These are phyloP conservation scores for Andrena bicolor DNA, from an alignment of 2,888 invertebrate genomes.

Conservation along the genomic window DNA sequence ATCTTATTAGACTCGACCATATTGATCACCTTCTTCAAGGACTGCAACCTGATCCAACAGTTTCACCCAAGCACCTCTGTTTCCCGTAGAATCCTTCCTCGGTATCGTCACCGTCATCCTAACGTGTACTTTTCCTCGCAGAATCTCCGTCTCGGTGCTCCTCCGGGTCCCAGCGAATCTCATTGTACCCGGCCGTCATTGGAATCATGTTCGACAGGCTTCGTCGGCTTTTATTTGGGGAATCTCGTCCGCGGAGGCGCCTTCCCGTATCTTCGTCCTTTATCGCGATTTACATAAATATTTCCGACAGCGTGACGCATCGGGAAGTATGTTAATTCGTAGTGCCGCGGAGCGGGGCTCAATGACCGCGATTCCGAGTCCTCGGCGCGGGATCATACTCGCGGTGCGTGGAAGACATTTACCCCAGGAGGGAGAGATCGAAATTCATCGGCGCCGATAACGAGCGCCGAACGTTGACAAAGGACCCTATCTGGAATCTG, in stretches of 20 bases:
- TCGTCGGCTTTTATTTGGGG: slow-evolving; percentile 7
- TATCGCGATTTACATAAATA: slow-evolving; percentile 51
- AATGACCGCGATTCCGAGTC: slow-evolving; percentile 64
- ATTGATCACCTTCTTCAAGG: too few species aligned
- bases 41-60: too few species aligned
- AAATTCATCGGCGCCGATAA: slow-evolving; percentile 79
- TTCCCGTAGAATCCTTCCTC: neutral
- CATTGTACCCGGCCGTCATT: slow-evolving; percentile 12
- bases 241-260: slow-evolving; percentile 17
- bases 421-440: slow-evolving; percentile 71
- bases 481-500: slow-evolving; percentile 79
- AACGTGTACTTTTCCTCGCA: neutral
- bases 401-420: slow-evolving; percentile 68
- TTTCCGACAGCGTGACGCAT: slow-evolving; percentile 30
- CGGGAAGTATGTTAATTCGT: slow-evolving; percentile 67
- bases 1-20: too few species aligned
- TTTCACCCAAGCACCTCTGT: neutral
- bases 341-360: slow-evolving; percentile 53
- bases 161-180: neutral
- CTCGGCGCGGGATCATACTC: slow-evolving; percentile 52
- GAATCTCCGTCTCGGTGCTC: neutral
- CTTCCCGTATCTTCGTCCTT: slow-evolving; percentile 30
- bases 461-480: slow-evolving; percentile 79
- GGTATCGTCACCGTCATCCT: neutral
- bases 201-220: neutral